Percentiles rank a stretch among this genome's conserved stretches.
These are phyloP conservation scores for Clytia hemisphaerica DNA, from an alignment of 30 jellyfish, hydroid and myxozoan genomes.

Conservation along the genomic window DNA sequence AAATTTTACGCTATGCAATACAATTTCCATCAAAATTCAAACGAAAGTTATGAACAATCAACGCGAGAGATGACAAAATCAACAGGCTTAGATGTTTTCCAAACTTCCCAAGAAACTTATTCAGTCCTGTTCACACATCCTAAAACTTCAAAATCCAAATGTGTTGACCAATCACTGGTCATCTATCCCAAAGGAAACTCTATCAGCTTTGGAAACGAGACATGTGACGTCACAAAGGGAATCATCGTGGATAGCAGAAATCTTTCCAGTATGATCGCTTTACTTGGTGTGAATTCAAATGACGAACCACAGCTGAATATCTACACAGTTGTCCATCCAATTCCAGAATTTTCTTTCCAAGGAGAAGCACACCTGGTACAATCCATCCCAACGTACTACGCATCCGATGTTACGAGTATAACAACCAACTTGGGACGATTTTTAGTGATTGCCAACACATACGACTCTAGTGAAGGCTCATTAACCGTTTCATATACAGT, in stretches of 20 bases:
- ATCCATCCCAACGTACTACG: constrained; percentile 2
- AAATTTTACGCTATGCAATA: neutral
- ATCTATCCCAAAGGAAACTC: constrained; percentile 1
- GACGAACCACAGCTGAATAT: no score
- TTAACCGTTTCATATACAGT: constrained; percentile 32
- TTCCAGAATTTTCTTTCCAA: neutral
- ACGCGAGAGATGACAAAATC: neutral
- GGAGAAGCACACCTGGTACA: neutral
- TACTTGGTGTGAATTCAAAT: no score
- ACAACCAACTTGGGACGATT: constrained; percentile 16
- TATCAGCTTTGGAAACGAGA: neutral
- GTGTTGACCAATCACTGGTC: constrained; percentile 19
- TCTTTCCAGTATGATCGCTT: neutral
- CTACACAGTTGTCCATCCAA: no score
- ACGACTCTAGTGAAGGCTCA: constrained; percentile 39
- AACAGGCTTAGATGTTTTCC: neutral
- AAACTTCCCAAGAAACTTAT: neutral
- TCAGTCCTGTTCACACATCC: neutral
- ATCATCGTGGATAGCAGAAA: neutral
- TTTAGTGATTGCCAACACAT: constrained; percentile 58
- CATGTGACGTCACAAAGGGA: constrained; percentile 3
- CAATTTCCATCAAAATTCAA: neutral
- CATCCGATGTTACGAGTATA: constrained; percentile 28
- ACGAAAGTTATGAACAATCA: no score
- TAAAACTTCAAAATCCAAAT: neutral